Evolutionary conservation across 2,888 invertebrate genomes (phyloP).

Genomic region (Agonopterix alstromeriana): DNA sequence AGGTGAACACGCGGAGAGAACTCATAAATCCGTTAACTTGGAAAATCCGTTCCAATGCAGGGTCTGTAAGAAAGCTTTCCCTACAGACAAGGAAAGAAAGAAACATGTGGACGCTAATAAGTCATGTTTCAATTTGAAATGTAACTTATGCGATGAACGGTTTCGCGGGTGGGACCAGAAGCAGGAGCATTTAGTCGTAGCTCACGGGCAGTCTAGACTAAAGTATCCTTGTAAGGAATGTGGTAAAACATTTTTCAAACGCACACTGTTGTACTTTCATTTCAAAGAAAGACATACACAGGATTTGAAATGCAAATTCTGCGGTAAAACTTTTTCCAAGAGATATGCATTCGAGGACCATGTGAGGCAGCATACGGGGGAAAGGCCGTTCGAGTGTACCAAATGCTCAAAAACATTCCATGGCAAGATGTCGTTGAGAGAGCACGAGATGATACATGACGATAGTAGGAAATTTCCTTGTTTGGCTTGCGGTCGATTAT

Average conservation of each 20-base stretch:
- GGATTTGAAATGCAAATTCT: conserved; percentile 24
- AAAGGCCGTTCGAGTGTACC: conserved; percentile 65
- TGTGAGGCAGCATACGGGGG: conserved; percentile 70
- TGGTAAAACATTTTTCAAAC: conserved; percentile 36
- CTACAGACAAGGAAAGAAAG: not conserved
- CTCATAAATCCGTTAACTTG: not conserved
- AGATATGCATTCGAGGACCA: conserved; percentile 1
- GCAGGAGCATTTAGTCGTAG: conserved; percentile 41
- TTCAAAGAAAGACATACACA: conserved; percentile 53
- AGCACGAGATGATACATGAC: conserved; percentile 66
- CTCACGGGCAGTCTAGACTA: conserved; percentile 42
- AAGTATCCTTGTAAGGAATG: conserved; percentile 50
- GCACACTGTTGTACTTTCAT: conserved; percentile 45
- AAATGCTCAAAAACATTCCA: conserved; percentile 64
- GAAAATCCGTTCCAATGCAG: not conserved
- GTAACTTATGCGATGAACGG: conserved; percentile 48
- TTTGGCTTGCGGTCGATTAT: conserved; percentile 35
- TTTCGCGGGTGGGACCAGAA: conserved; percentile 49
- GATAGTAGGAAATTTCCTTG: conserved; percentile 58
- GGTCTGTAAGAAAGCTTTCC: not conserved
- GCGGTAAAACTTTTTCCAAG: conserved; percentile 16
- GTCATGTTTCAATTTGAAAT: conserved; percentile 53
- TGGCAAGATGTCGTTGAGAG: conserved; percentile 52
- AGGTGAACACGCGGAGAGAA: not conserved
- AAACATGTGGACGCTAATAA: conserved; percentile 38